phyloP scores from a whole-genome alignment of 2,113 vertebrate species.

The Aythya baeri region DNA sequence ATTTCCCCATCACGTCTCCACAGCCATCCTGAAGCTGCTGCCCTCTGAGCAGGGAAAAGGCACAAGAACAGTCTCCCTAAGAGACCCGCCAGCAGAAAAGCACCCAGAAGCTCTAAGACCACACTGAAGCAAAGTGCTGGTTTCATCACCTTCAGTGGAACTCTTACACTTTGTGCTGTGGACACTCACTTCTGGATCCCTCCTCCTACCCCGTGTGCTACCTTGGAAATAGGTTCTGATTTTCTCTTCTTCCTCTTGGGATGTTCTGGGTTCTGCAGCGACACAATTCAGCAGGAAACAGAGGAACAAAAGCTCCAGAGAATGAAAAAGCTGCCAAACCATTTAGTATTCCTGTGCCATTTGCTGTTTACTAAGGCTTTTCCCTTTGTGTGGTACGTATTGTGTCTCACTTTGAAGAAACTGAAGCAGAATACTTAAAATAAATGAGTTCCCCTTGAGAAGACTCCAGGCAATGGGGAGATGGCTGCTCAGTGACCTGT shows the following conservation, averaged over 20 bases:
- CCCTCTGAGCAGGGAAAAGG: neutral
- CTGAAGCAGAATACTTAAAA: neutral
- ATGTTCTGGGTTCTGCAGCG: neutral
- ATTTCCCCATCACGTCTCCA: neutral
- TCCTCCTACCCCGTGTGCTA: neutral
- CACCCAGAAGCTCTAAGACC: neutral
- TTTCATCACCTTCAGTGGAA: neutral
- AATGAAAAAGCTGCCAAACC: neutral
- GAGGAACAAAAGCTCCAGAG: neutral
- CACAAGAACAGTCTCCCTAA: neutral
- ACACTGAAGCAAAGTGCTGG: neutral
- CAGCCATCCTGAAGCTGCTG: neutral
- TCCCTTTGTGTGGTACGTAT: accelerated
- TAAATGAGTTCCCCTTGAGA: neutral
- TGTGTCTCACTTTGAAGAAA: neutral
- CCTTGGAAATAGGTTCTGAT: neutral
- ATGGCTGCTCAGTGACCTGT: neutral
- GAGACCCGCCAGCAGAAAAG: neutral
- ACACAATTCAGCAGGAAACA: neutral
- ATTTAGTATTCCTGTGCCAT: neutral
- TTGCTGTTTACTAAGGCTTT: neutral
- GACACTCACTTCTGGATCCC: neutral
- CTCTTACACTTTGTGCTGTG: accelerated
- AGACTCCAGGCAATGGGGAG: neutral
- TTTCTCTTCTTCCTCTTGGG: neutral